Percentiles rank a stretch among this genome's conserved stretches.
Conservation (phyloP, 2,113 vertebrate genomes). For the Diphyllodes magnificus region DNA sequence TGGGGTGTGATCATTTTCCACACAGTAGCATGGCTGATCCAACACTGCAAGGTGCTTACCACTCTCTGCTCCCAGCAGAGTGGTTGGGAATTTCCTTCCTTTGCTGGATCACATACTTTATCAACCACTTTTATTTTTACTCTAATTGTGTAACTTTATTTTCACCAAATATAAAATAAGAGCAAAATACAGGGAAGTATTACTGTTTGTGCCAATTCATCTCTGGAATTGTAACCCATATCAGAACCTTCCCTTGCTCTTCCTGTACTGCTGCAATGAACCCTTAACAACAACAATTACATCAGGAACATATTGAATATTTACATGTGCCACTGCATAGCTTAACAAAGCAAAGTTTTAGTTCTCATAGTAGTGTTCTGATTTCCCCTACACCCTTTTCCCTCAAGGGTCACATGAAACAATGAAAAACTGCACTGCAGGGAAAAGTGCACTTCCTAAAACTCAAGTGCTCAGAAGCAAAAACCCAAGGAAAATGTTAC, state of each 20-base stretch:
- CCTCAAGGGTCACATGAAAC: conserved; percentile 56
- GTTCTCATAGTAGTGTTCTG: conserved; percentile 62
- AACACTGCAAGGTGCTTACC: background rate
- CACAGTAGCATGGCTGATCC: background rate
- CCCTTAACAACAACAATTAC: conserved; percentile 54
- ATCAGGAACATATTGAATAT: conserved; percentile 65
- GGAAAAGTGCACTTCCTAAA: conserved; percentile 58
- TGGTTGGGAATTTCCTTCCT: background rate
- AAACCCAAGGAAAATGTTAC: conserved; percentile 52
- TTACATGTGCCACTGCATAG: conserved; percentile 55
- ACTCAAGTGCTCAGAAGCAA: conserved; percentile 19
- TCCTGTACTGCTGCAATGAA: conserved; percentile 65
- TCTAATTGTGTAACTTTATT: conserved; percentile 45
- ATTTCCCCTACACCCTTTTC: conserved; percentile 65
- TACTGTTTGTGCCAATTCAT: conserved; percentile 44
- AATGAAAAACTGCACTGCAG: conserved; percentile 54
- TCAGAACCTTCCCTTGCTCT: conserved; percentile 64
- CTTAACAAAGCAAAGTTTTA: conserved; percentile 60
- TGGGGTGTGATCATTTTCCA: background rate
- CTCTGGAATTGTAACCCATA: conserved; percentile 69
- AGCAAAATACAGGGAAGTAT: conserved; percentile 75
- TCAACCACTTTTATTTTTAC: conserved; percentile 52
- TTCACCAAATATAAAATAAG: conserved; percentile 54
- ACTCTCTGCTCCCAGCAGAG: background rate
- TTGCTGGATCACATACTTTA: background rate